phyloP scores from a whole-genome alignment of 1,140 invertebrate genomes.

The Agrypnia vestita region DNA sequence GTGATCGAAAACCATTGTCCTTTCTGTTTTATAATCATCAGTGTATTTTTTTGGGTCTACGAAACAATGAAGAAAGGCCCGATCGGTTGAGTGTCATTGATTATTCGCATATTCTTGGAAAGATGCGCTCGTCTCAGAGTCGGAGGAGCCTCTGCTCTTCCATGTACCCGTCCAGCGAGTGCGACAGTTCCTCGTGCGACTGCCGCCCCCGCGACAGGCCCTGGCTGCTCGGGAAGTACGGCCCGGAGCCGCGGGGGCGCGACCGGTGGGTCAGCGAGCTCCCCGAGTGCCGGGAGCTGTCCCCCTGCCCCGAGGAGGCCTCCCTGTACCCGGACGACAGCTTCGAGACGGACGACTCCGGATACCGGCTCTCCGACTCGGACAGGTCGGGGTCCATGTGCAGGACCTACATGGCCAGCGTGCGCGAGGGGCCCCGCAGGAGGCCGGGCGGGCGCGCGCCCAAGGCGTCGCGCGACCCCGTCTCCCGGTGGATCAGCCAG shows the following conservation, averaged over 20 bases:
- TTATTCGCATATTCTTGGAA: not conserved
- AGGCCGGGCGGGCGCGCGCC: no score
- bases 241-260: slow-evolving; percentile 20
- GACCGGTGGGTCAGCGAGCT: slow-evolving; percentile 32
- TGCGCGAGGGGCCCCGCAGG: not conserved
- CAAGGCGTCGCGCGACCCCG: slow-evolving; percentile 43
- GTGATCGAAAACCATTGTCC: no score
- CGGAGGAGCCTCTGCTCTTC: not conserved
- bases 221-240: slow-evolving; percentile 6
- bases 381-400: slow-evolving; percentile 41
- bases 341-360: slow-evolving; percentile 49
- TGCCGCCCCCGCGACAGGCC: slow-evolving; percentile 1
- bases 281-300: not conserved
- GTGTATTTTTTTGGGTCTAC: no score
- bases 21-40: no score
- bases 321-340: slow-evolving; percentile 53
- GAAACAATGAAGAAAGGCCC: no score
- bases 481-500: slow-evolving; percentile 57
- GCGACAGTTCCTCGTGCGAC: not conserved
- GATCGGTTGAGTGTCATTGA: not conserved
- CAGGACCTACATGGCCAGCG: slow-evolving; percentile 47
- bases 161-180: slow-evolving; percentile 16
- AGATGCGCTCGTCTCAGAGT: not conserved
- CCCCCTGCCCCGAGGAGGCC: slow-evolving; percentile 44
- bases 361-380: slow-evolving; percentile 47